Conservation (phyloP, 2,113 vertebrate genomes). For the Phaethornis superciliosus region DNA sequence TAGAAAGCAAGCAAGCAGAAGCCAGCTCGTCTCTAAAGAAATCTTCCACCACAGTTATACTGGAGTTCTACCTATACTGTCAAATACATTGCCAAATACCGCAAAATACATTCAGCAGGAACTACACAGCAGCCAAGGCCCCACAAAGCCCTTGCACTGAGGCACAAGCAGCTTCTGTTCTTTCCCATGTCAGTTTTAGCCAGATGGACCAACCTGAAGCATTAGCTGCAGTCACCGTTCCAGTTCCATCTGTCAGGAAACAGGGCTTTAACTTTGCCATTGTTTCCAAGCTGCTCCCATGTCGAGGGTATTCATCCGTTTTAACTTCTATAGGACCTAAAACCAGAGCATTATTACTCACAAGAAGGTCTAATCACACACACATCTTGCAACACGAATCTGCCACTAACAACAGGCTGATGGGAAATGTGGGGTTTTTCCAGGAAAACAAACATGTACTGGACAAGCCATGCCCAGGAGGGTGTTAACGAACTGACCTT, state of each 20-base stretch:
- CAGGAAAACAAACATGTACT: no score
- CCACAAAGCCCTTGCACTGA: background rate
- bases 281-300: slow-evolving; percentile 84
- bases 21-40: background rate
- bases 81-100: background rate
- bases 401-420: background rate
- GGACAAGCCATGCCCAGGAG: no score
- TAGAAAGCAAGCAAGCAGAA: background rate
- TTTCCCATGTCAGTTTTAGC: background rate
- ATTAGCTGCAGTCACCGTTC: slow-evolving; percentile 92
- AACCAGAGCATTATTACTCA: background rate
- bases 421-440: no score
- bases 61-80: background rate
- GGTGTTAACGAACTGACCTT: no score
- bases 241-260: slow-evolving; percentile 88
- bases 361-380: background rate
- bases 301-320: slow-evolving; percentile 90
- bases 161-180: background rate
- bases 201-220: slow-evolving; percentile 84
- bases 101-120: background rate
- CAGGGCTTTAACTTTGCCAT: slow-evolving; percentile 89
- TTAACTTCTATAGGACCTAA: slow-evolving; percentile 89
- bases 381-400: background rate
- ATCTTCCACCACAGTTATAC: background rate
- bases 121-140: background rate